Evolutionary conservation across 2,113 vertebrate species (phyloP).

Genomic region (Limnothrissa miodon): DNA sequence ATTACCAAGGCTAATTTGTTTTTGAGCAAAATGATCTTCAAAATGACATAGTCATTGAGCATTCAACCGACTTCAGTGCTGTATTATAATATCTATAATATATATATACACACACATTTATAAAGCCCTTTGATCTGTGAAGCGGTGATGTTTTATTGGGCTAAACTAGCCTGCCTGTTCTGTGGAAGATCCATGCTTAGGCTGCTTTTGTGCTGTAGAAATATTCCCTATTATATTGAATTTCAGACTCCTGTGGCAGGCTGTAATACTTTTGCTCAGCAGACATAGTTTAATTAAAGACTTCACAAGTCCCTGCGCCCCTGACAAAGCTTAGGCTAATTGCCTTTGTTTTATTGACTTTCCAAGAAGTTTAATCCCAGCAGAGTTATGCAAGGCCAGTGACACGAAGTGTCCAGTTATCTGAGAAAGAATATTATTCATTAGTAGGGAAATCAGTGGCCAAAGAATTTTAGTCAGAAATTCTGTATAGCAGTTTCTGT

Average conservation of each 20-base stretch:
- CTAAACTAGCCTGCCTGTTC: neutral
- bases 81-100: no score
- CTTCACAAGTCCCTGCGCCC: constrained; percentile 25
- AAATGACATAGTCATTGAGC: neutral
- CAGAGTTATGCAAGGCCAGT: constrained; percentile 15
- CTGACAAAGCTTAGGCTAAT: constrained; percentile 42
- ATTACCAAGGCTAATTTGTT: neutral
- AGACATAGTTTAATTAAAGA: constrained; percentile 54
- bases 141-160: neutral
- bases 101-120: no score
- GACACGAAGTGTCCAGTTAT: neutral
- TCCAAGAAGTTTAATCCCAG: neutral
- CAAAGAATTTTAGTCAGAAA: neutral
- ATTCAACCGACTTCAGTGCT: neutral
- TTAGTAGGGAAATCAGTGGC: neutral
- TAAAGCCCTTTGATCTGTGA: neutral
- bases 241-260: constrained; percentile 29
- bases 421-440: neutral
- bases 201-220: neutral
- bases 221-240: constrained; percentile 40
- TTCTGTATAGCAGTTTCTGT: neutral
- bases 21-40: neutral
- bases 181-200: neutral
- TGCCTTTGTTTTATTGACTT: constrained; percentile 31
- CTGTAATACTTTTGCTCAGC: constrained; percentile 42